Evolutionary conservation across 2,888 invertebrate genomes (phyloP), one percentile per base, ranked within the genome.

Genomic region (Abrostola triplasia): DNA sequence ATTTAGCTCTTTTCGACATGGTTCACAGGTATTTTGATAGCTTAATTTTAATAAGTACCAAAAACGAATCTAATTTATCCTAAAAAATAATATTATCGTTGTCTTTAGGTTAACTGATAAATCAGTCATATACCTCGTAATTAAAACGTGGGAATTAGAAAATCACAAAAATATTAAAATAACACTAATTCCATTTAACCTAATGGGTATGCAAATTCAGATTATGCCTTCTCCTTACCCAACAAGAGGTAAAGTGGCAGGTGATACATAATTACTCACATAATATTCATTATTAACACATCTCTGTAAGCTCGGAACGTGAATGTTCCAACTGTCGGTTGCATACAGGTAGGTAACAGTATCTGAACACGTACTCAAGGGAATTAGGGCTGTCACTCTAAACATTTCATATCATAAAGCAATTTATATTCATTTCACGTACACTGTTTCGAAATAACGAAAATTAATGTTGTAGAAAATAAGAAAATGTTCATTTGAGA

Each of bases 251-350:
- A 12, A 67, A 61, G 42, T 38, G 42, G 12, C 52, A 47, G 62
- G 42, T 52, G 24, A 57, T 54, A 62, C 48, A 50, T 73, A 66
- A 73, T 73, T 66, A 66, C 42, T 51, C 51, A 58, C 54, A 66
- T 56, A 58, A 60, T 73, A 73, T 73, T 62, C 59, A 73, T 77
- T 69, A 77, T 75, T 69, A 77, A 50, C 64, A 68, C 49, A 77
- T 54, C 47, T 59, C 50, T 50, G 40, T 57, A 52, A 67, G 49
- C 57, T 50, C 24, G 35, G 66, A 36, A 36, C 11, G 36, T 41
- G 10, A 49, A 49, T 37, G 40, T 47, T 56, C 10, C 51, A 38
- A 62, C 41, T 64, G 63, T 64, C 44, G 51, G 0, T 44, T 59
- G 59, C 55, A 51, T 13, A 50, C 35, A 53, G 36, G 50, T 24